Evolutionary conservation across 2,113 vertebrate genomes (phyloP), one percentile per base, ranked within the genome.

Genomic region (Zosterops japonicus): DNA sequence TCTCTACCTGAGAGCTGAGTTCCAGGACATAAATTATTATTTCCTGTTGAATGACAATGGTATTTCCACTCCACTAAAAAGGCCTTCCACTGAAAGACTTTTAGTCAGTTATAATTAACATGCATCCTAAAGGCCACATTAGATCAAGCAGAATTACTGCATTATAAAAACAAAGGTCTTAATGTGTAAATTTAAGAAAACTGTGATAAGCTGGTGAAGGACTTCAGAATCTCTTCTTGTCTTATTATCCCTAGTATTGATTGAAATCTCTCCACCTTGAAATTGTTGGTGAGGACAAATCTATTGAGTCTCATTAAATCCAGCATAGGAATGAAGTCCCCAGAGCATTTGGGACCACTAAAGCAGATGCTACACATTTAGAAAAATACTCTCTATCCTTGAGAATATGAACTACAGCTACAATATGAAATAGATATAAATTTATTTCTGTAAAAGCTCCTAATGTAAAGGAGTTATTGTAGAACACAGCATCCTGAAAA

Each of bases 281-380:
- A 96, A 97, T 95, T 88, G 89, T 93, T 83, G 85, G 87, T 96
- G 91, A 96, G 92, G 94, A 95, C 95, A 94, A 94, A 96, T 90
- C 97, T 97, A 96, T 97, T 80, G 95, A 96, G 87, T 94, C 70
- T 96, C 91, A 97, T 96, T 97, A 97, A 96, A 92, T 83, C 70
- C 67, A 93, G 90, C 77, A 91, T 28, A 94, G 69, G 71, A 96
- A 95, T 87, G 63, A 93, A 93, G 87, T 96, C 96, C 91, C 94
- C 8, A 6, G 92, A 92, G 92, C 60, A 86, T 89, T 49, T 89
- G 91, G 83, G 91, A 96, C 87, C 68, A 93, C 87, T 96, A 94
- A 96, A 96, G 85, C 88, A 95, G 90, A 90, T 92, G 80, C 94
- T 89, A 83, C 86, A 93, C 67, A 72, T 91, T 96, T 53, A 81